phyloP scores from a whole-genome alignment of 2,113 vertebrate genomes.

The Holacanthus passer region DNA sequence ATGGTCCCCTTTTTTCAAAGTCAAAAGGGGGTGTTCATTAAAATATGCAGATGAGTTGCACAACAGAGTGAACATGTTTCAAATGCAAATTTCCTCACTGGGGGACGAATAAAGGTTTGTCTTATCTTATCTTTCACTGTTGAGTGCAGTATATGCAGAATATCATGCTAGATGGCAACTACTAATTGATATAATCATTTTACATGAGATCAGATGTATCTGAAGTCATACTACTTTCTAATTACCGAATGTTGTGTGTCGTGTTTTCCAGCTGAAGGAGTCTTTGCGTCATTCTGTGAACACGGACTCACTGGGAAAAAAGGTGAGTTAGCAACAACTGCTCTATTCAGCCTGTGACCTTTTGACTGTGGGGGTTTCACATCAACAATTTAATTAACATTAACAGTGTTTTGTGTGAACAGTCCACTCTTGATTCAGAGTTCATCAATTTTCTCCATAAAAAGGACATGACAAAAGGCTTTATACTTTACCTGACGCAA shows the following conservation, averaged over 20 bases:
- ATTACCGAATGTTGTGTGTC: not conserved
- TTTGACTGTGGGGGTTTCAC: not conserved
- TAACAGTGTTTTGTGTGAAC: too few relatives aligned
- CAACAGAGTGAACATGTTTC: not conserved
- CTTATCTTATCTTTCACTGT: too few relatives aligned
- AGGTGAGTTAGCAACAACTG: constrained; percentile 16
- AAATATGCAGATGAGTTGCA: not conserved
- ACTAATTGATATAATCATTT: not conserved
- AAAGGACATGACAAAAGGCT: too few relatives aligned
- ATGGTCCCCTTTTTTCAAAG: not conserved
- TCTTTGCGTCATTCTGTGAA: constrained; percentile 65
- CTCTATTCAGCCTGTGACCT: not conserved
- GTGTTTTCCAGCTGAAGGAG: constrained; percentile 80
- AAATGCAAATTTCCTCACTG: too few relatives aligned
- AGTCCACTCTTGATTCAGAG: not conserved
- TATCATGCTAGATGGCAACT: not conserved
- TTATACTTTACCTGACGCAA: too few relatives aligned
- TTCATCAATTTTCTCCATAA: not conserved
- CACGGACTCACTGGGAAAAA: constrained; percentile 71
- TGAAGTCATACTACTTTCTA: not conserved
- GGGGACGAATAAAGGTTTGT: too few relatives aligned
- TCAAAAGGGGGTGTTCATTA: not conserved
- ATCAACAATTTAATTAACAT: not conserved
- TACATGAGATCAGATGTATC: not conserved
- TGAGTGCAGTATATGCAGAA: not conserved